phyloP scores from a whole-genome alignment of 2,113 vertebrate species.

The Microtus montanus region DNA sequence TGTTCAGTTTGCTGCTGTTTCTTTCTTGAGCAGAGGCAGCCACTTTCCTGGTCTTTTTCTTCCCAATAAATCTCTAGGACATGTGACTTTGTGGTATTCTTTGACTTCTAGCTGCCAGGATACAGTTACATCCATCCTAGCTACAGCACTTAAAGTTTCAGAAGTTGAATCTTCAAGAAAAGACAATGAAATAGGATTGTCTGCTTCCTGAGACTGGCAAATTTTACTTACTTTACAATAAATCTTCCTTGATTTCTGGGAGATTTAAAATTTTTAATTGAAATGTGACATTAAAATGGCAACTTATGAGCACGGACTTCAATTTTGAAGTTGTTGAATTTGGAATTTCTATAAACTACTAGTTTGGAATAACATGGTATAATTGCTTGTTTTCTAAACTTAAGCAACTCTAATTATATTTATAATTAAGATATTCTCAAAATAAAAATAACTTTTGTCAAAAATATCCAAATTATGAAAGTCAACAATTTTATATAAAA shows the following conservation, averaged over 20 bases:
- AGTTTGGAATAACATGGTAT: not conserved
- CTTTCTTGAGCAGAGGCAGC: no score
- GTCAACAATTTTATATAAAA: not conserved
- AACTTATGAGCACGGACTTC: not conserved
- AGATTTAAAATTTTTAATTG: not conserved
- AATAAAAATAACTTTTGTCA: not conserved
- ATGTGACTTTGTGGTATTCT: no score
- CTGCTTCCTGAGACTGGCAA: not conserved
- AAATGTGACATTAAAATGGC: not conserved
- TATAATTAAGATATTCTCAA: constrained; percentile 2
- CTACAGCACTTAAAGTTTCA: not conserved
- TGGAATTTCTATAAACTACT: constrained; percentile 17
- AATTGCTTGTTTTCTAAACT: constrained; percentile 15
- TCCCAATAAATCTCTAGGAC: no score
- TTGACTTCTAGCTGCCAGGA: no score
- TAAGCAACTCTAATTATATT: not conserved
- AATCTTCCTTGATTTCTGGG: not conserved
- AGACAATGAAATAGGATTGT: not conserved
- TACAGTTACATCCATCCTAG: no score
- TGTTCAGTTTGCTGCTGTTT: no score
- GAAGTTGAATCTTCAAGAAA: not conserved
- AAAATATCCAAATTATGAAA: not conserved
- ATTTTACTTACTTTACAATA: not conserved
- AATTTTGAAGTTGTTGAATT: constrained; percentile 7
- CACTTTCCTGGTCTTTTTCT: no score